Conservation (phyloP, 2,797 vertebrate species). For the Diplodus puntazzo region DNA sequence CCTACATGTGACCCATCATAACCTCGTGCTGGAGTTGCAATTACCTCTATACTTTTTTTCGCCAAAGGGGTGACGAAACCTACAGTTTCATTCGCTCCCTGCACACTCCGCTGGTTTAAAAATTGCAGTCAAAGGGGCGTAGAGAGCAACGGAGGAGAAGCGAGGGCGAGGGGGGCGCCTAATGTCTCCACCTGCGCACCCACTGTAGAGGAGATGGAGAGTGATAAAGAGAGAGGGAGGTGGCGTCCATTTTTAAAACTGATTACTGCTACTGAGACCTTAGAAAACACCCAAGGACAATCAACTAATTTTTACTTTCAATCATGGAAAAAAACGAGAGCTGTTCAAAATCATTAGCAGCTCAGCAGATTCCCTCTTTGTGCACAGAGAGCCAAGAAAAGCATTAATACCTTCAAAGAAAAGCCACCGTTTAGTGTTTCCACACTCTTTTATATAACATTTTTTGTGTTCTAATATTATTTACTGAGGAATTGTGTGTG, state of each 20-base stretch:
- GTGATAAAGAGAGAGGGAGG: constrained; percentile 29
- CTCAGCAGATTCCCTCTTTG: constrained; percentile 10
- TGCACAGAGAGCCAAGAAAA: background rate
- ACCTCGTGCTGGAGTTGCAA: constrained; percentile 25
- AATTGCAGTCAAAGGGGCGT: constrained; percentile 48
- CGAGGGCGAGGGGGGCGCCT: background rate
- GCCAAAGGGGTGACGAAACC: constrained; percentile 22
- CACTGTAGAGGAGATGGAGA: constrained; percentile 44
- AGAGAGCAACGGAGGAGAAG: constrained; percentile 4
- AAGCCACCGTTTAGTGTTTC: constrained; percentile 3
- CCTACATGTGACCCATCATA: constrained; percentile 45
- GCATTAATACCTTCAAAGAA: background rate
- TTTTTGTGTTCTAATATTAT: constrained; percentile 17
- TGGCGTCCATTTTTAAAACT: constrained; percentile 48
- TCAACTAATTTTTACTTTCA: constrained; percentile 24
- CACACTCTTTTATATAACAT: constrained; percentile 7
- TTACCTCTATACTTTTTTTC: constrained; percentile 31
- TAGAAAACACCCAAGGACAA: constrained; percentile 47
- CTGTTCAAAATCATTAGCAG: constrained; percentile 4
- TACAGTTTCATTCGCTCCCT: constrained; percentile 17
- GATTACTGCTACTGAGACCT: constrained; percentile 42
- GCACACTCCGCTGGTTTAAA: constrained; percentile 51
- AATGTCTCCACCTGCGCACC: constrained; percentile 45
- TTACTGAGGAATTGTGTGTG: constrained; percentile 9
- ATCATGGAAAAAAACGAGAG: background rate